Base-by-base conservation (phyloP, 2,888 invertebrate genomes). In the Andrena bucephala region DNA sequence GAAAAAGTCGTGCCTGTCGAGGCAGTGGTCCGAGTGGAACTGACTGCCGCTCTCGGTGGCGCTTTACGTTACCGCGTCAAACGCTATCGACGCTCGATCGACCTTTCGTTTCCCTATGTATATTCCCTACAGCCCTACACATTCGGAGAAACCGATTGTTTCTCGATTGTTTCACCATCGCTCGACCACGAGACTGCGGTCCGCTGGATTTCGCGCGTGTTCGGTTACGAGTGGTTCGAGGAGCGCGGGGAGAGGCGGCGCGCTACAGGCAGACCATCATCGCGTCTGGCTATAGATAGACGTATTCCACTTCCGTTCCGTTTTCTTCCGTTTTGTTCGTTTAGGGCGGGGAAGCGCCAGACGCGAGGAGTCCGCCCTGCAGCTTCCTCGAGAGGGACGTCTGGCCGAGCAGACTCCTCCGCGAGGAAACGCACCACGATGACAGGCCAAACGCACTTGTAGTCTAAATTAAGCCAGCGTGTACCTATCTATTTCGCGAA, bases 281-380 rank as follows among this genome's bases (percentile, higher is more conserved):
- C 87, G 85, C 83, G 87, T 87, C 85, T 81, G 85, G 80, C 90
- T 91, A 90, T 91, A 89, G 82, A 89, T 89, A 91, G 88, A 84
- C 83, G 74, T 87, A 74, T 76, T 85, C 87, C 77, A 87, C 87
- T 91, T 91, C 89, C 91, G 90, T 85, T 87, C 84, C 76, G 85
- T 88, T 88, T 87, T 84, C 81, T 62, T 85, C 76, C 76, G 85
- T 88, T 88, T 87, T 84, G 84, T 50, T 85, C 76, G 59, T 89
- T 87, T 89, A 74, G 42, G 79, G 54, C 85, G 79, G 75, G 68
- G 54, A 60, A 65, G 48, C 71, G 65, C 69, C 78, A 85, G 85
- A 86, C 77, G 69, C 71, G 52, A 2, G 7, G 42, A 42, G 42
- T 42, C 42, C 57, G 10, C 5, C 24, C 10, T 24, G 24, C 57